phyloP scores from a whole-genome alignment of 2,113 vertebrate species.

The Felis chaus region DNA sequence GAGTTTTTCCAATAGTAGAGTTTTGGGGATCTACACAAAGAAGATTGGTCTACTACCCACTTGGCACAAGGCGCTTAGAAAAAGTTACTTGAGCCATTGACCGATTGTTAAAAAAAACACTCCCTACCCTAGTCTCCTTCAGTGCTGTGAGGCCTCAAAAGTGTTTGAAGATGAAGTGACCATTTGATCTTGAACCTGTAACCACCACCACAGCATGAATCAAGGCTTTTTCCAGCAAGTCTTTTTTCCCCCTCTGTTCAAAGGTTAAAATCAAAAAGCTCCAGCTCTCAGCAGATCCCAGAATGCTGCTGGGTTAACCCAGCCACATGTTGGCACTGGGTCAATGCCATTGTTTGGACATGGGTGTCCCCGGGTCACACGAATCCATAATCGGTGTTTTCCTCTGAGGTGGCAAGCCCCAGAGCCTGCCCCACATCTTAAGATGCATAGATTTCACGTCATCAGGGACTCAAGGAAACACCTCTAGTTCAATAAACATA shows the following conservation, averaged over 20 bases:
- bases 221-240: conserved; percentile 24
- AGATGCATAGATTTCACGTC: conserved; percentile 46
- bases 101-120: conserved; percentile 48
- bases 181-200: conserved; percentile 67
- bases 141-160: not conserved
- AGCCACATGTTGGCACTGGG: not conserved
- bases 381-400: not conserved
- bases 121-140: not conserved
- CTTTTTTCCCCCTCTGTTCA: not conserved
- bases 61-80: not conserved
- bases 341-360: conserved; percentile 35
- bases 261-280: conserved; percentile 67
- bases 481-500: conserved; percentile 57
- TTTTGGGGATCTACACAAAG: not conserved
- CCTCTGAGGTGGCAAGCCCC: conserved; percentile 19
- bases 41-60: not conserved
- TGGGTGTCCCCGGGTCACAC: conserved; percentile 39
- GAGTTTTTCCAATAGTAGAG: not conserved
- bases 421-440: conserved; percentile 21
- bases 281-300: conserved; percentile 23
- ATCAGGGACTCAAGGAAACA: conserved; percentile 43
- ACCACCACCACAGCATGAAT: conserved; percentile 14
- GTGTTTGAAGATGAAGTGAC: conserved; percentile 76
- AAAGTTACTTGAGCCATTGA: conserved; percentile 36
- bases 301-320: conserved; percentile 12